These are phyloP conservation scores for Callitettix versicolor DNA, from an alignment of 1,140 invertebrate species.

Conservation along the genomic window DNA sequence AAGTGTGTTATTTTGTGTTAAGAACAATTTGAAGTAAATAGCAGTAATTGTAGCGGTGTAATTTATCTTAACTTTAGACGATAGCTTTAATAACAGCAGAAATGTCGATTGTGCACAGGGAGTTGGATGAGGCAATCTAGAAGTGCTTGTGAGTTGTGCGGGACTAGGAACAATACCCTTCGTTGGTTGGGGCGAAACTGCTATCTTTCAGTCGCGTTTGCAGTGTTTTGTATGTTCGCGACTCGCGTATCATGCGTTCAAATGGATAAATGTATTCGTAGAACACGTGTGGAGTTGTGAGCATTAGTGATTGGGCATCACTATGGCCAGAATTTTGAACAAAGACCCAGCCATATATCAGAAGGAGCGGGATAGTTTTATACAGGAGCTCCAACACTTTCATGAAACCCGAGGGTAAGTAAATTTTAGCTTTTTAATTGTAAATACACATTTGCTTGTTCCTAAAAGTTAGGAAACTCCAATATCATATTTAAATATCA, in stretches of 20 bases:
- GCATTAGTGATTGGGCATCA: constrained; percentile 14
- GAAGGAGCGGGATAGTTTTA: constrained; percentile 57
- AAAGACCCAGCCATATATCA: constrained; percentile 60
- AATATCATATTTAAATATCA: too few species aligned
- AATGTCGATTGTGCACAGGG: constrained; percentile 16
- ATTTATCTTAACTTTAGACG: neutral
- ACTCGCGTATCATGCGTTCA: constrained; percentile 26
- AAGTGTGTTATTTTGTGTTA: constrained; percentile 6
- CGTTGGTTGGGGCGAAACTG: constrained; percentile 28
- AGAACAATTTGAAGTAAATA: neutral
- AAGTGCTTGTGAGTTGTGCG: constrained; percentile 29
- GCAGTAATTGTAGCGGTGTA: neutral
- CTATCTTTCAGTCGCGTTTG: constrained; percentile 26
- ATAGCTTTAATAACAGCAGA: neutral
- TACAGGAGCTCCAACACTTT: constrained; percentile 70
- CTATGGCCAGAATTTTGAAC: constrained; percentile 56
- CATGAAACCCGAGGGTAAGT: constrained; percentile 75
- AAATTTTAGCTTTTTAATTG: too few species aligned
- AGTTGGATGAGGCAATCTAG: constrained; percentile 26
- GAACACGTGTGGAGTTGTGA: constrained; percentile 22
- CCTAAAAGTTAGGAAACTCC: too few species aligned
- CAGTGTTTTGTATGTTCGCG: constrained; percentile 26
- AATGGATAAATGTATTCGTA: constrained; percentile 23
- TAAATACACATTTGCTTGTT: too few species aligned
- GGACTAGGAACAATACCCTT: constrained; percentile 27